Conservation (phyloP, 2,797 vertebrate genomes). For the Zonotrichia albicollis region DNA sequence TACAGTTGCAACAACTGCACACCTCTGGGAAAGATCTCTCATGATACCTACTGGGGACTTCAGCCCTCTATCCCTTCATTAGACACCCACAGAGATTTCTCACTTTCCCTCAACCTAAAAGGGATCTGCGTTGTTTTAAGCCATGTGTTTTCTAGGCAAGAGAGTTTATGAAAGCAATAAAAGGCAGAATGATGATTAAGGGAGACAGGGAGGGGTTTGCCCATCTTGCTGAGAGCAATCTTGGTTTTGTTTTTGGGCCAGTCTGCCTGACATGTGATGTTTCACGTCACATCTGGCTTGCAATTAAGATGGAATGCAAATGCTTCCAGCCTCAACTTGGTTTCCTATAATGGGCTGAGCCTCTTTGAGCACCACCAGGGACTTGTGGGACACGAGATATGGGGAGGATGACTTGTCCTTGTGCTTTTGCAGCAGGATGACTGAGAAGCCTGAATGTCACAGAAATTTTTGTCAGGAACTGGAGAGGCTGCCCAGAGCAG, state of each 20-base stretch:
- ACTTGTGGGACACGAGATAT: not conserved
- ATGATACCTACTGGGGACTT: not conserved
- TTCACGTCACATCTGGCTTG: not conserved
- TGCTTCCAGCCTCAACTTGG: not conserved
- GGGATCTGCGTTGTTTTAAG: not conserved
- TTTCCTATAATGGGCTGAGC: not conserved
- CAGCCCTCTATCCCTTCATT: not conserved
- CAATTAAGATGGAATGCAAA: constrained; percentile 4
- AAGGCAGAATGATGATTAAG: not conserved
- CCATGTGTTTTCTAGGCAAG: not conserved
- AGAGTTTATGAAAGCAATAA: not conserved
- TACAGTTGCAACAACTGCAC: not conserved
- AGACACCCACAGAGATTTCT: not conserved
- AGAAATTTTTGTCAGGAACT: not conserved
- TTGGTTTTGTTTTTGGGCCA: not conserved
- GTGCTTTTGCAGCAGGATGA: not conserved
- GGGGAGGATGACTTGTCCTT: not conserved
- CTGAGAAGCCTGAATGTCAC: not conserved
- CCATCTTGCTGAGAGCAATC: not conserved
- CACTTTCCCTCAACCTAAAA: not conserved
- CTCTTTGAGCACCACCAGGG: not conserved
- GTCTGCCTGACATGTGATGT: not conserved
- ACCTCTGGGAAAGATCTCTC: not conserved
- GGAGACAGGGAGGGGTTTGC: not conserved
- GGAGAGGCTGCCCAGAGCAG: not conserved